phyloP scores from a whole-genome alignment of 2,113 vertebrate genomes.

The Daubentonia madagascariensis region DNA sequence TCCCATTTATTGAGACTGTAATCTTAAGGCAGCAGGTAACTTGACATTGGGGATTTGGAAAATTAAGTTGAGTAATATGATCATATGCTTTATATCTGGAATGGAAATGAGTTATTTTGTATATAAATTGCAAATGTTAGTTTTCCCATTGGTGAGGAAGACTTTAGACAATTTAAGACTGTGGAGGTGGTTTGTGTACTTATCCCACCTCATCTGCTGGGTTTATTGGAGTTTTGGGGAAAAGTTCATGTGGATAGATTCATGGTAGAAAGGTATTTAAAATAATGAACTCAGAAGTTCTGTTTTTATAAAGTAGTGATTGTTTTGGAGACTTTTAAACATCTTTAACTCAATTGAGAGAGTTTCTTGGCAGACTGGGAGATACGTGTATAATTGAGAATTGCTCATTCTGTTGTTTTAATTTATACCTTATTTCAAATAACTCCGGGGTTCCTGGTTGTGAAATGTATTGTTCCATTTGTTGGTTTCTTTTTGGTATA shows the following conservation, averaged over 20 bases:
- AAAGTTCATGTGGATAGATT: neutral
- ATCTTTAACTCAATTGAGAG: neutral
- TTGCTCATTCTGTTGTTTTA: neutral
- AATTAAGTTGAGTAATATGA: neutral
- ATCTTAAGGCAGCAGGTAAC: neutral
- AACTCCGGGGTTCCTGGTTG: neutral
- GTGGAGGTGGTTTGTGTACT: neutral
- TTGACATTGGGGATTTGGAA: constrained; percentile 31
- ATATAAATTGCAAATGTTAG: neutral
- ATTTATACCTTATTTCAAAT: neutral
- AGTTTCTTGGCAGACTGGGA: neutral
- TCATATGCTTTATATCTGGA: neutral
- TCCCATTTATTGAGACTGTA: neutral
- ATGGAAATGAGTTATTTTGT: constrained; percentile 27
- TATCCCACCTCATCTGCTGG: neutral
- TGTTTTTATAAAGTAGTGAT: constrained; percentile 32
- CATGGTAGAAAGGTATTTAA: neutral
- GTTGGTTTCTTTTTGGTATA: neutral
- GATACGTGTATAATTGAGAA: neutral
- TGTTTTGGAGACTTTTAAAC: neutral
- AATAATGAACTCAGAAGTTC: constrained; percentile 16
- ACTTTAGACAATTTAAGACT: neutral
- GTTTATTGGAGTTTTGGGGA: neutral
- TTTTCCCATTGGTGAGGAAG: neutral
- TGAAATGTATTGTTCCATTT: neutral